These are phyloP conservation scores for Salticus scenicus DNA, from an alignment of 2,888 invertebrate genomes.

Conservation along the genomic window DNA sequence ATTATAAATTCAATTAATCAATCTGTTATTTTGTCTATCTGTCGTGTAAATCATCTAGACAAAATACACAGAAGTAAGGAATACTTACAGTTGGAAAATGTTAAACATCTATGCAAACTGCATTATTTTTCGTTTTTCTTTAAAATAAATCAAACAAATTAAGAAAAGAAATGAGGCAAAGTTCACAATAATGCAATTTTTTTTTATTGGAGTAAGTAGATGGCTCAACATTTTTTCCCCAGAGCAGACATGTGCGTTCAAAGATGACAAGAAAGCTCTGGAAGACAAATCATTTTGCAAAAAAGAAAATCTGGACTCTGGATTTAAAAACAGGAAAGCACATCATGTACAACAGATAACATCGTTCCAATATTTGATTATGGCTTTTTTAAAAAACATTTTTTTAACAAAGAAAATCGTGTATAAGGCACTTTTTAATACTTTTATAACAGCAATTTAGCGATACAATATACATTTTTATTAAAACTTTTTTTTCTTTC, in stretches of 20 bases:
- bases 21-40: too few relatives aligned
- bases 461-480: background rate
- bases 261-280: conserved; percentile 53
- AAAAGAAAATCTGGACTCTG: conserved; percentile 32
- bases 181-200: conserved; percentile 15
- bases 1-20: too few relatives aligned
- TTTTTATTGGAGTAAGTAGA: conserved; percentile 66
- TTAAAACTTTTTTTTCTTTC: background rate
- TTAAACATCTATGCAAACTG: too few relatives aligned
- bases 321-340: conserved; percentile 43
- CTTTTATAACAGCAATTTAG: too few relatives aligned
- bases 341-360: conserved; percentile 34
- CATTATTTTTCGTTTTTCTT: too few relatives aligned
- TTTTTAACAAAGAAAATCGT: background rate
- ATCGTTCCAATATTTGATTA: conserved; percentile 13
- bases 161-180: background rate
- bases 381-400: background rate
- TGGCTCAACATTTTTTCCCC: conserved; percentile 56
- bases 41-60: too few relatives aligned
- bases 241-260: conserved; percentile 68
- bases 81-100: too few relatives aligned
- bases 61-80: too few relatives aligned
- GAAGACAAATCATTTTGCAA: conserved; percentile 24
- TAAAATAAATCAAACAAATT: too few relatives aligned
- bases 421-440: conserved; percentile 11